Conservation (phyloP, 2,888 invertebrate genomes). For the Syrphus vitripennis region DNA sequence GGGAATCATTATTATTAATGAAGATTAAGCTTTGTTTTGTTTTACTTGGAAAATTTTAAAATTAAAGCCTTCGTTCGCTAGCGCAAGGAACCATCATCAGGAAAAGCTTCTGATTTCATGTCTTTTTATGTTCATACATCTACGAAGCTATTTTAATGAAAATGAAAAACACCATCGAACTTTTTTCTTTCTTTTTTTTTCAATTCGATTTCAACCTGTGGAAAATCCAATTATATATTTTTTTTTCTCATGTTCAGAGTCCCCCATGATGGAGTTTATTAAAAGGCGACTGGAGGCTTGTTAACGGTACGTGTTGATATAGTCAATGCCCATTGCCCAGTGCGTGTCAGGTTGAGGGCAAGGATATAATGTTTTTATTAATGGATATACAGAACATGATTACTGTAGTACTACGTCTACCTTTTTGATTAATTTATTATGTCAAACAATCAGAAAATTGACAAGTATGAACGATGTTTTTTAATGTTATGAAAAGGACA, state of each 20-base stretch:
- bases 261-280: not conserved
- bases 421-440: not conserved
- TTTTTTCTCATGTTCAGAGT: not conserved
- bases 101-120: not conserved
- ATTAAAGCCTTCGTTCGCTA: not conserved
- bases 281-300: not conserved
- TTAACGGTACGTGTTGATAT: not conserved
- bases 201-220: slow-evolving; percentile 2
- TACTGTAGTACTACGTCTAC: too few relatives aligned
- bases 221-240: not conserved
- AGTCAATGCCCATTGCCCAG: not conserved
- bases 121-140: too few relatives aligned
- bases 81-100: not conserved
- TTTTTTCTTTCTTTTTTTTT: not conserved
- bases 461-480: not conserved
- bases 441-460: not conserved
- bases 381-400: not conserved
- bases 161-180: not conserved
- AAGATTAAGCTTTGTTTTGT: not conserved
- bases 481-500: too few relatives aligned
- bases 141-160: not conserved
- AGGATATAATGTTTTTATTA: not conserved
- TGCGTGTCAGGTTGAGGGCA: not conserved
- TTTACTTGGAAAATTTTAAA: not conserved
- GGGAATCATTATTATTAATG: not conserved